Evolutionary conservation across 2,888 invertebrate species (phyloP).

Genomic region (Deilephila elpenor): DNA sequence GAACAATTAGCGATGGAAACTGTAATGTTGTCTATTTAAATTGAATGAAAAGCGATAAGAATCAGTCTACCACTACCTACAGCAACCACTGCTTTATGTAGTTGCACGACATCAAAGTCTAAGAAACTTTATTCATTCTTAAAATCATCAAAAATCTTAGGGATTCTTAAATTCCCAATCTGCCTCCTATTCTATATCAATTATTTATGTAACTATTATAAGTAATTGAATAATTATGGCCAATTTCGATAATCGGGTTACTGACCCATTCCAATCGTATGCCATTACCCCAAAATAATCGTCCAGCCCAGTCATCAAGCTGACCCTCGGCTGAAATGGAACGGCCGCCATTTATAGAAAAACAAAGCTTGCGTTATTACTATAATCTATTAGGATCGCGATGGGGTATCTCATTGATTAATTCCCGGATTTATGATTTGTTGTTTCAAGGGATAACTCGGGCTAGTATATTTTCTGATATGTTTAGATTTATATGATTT

Average conservation of each 20-base stretch:
- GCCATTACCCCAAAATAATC: conserved; percentile 53
- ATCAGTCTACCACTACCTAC: no score
- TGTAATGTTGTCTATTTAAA: no score
- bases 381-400: conserved; percentile 29
- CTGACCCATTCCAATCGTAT: conserved; percentile 64
- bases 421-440: conserved; percentile 32
- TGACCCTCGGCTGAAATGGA: conserved; percentile 53
- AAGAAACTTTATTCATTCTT: no score
- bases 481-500: neutral
- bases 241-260: conserved; percentile 61
- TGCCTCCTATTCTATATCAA: no score
- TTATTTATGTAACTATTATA: conserved; percentile 25
- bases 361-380: conserved; percentile 30
- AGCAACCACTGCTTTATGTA: no score
- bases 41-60: no score
- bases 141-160: no score
- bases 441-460: neutral
- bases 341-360: conserved; percentile 46
- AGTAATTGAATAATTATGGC: conserved; percentile 80
- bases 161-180: no score
- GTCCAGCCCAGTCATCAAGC: conserved; percentile 33
- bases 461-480: neutral
- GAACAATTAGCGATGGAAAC: no score
- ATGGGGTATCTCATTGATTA: conserved; percentile 8
- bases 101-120: no score